A percentile compares a stretch with the other conserved stretches of the same genome.
phyloP scores from a whole-genome alignment of 92 coral and sea anemone genomes.

The Micromussa lordhowensis region DNA sequence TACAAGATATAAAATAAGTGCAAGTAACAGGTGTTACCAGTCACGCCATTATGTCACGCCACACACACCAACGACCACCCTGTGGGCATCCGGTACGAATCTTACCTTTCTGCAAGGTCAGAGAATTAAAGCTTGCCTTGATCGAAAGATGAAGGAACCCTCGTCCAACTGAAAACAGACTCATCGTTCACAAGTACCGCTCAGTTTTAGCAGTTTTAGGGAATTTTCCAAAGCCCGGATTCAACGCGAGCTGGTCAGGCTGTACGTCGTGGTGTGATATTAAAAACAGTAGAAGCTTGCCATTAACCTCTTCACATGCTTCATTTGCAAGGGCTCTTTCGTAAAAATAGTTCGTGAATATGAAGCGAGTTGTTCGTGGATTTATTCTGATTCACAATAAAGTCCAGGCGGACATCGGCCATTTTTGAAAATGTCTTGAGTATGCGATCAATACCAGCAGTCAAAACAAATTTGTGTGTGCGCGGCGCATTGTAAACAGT shows the following conservation, averaged over 20 bases:
- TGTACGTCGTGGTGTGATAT: too few species aligned
- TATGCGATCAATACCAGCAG: conserved; percentile 14
- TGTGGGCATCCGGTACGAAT: neutral
- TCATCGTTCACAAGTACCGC: neutral
- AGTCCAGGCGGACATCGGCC: neutral
- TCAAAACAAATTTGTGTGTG: neutral
- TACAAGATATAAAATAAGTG: too few species aligned
- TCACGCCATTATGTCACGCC: neutral
- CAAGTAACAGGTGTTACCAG: neutral
- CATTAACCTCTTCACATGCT: too few species aligned
- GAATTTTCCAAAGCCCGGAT: too few species aligned
- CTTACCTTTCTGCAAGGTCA: conserved; percentile 8
- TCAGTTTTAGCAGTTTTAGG: neutral
- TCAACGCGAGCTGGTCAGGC: too few species aligned
- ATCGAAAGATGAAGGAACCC: neutral
- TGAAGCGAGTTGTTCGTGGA: neutral
- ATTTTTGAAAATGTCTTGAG: neutral
- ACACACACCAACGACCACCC: neutral
- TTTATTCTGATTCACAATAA: too few species aligned
- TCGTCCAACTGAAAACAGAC: neutral
- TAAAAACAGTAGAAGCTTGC: too few species aligned
- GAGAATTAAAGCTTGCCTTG: neutral
- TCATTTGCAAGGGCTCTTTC: too few species aligned
- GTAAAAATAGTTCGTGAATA: neutral
- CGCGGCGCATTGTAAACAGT: neutral